Conservation (phyloP, 2,113 vertebrate species). For the Pygathrix nemaeus region DNA sequence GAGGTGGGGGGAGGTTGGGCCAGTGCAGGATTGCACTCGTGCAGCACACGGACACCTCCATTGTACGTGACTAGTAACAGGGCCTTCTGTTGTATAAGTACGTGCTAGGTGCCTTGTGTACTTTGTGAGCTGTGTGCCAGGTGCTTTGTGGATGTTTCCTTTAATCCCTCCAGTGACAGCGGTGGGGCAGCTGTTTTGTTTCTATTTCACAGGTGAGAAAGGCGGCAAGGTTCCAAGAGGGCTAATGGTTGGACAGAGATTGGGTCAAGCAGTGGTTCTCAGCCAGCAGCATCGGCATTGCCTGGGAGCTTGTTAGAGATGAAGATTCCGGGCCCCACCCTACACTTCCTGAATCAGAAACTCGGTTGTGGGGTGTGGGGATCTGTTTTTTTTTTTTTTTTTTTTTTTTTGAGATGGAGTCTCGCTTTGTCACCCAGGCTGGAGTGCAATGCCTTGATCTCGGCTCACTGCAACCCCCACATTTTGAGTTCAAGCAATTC, state of each 20-base stretch:
- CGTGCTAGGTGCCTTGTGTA: accelerated
- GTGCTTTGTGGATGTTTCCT: too few relatives aligned
- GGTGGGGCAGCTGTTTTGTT: accelerated
- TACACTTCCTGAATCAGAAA: not conserved
- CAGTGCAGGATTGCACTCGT: constrained; percentile 37
- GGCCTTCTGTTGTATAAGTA: accelerated
- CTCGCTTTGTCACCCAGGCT: too few relatives aligned
- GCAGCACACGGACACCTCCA: accelerated
- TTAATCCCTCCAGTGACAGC: too few relatives aligned
- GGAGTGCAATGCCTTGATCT: too few relatives aligned
- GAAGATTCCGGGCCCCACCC: not conserved
- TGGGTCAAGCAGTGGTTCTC: accelerated
- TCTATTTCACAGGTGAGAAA: not conserved
- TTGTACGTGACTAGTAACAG: accelerated
- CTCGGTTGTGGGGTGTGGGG: not conserved
- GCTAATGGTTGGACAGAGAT: not conserved
- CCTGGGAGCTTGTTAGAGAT: not conserved
- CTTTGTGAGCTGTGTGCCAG: too few relatives aligned
- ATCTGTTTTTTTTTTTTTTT: not conserved
- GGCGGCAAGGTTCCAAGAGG: not conserved
- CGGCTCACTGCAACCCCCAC: too few relatives aligned
- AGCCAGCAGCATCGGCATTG: accelerated
- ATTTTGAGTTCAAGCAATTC: too few relatives aligned
- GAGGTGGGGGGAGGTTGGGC: not conserved
- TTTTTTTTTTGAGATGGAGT: too few relatives aligned